phyloP scores from a whole-genome alignment of 2,797 vertebrate species.

The Pelobates cultripes region DNA sequence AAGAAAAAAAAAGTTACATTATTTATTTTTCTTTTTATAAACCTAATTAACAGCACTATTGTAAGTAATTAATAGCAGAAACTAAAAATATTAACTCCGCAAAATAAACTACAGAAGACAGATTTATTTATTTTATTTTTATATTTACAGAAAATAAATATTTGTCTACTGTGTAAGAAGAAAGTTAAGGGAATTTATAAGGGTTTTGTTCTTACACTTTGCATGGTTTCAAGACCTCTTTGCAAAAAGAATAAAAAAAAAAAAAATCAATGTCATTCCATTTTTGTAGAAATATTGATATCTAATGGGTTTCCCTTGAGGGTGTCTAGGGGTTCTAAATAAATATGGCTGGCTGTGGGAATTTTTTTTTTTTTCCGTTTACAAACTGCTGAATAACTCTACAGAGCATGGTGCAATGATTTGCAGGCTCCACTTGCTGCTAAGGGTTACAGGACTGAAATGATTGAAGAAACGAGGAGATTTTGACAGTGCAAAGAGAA shows the following conservation, averaged over 20 bases:
- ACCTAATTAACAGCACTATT: no score
- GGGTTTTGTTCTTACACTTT: no score
- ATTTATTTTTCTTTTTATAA: no score
- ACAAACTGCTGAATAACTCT: conserved; percentile 2
- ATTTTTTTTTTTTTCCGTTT: not conserved
- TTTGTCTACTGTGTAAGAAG: not conserved
- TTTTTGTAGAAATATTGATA: not conserved
- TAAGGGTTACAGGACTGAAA: conserved; percentile 16
- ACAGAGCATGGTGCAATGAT: not conserved
- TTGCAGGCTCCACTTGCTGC: not conserved
- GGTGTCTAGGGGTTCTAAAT: not conserved
- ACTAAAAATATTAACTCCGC: no score
- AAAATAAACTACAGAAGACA: no score
- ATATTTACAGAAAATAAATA: no score
- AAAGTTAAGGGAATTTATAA: not conserved
- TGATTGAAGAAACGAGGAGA: conserved; percentile 19
- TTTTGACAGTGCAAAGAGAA: conserved; percentile 19
- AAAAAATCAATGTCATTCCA: conserved; percentile 9
- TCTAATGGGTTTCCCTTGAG: conserved; percentile 8
- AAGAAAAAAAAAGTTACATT: no score
- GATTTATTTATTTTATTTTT: no score
- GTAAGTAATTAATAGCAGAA: no score
- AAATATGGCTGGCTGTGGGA: conserved; percentile 1
- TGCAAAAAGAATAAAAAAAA: not conserved
- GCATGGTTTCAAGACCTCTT: no score